Base-by-base conservation (phyloP, 1,140 invertebrate genomes). In the Drosophila ohnishii region DNA sequence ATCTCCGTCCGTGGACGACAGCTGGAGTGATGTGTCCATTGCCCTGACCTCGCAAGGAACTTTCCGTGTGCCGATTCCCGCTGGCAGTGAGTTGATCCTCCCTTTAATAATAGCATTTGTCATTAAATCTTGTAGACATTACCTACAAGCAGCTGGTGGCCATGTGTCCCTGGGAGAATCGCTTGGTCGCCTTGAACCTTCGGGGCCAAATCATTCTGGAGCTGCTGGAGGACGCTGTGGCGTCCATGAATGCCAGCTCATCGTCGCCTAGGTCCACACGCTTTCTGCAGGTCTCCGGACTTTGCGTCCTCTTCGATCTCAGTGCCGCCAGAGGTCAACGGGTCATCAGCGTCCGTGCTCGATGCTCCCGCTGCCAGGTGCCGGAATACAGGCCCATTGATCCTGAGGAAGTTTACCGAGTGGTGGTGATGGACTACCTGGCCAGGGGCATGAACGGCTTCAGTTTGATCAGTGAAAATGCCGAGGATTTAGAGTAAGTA, bases 91-190 rank as follows among this genome's bases (percentile, higher is more conserved):
- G 84, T 87, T 14, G 2, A 22, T 25, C 13, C 8, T 14, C 1
- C 5, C 2, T 13, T 4, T 14, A 0, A 11, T 16, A 19, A 16
- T 1, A 13, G 13, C 22, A 19, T 9, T 19, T 47, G 0, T 16
- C 7, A 2, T 11, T 47, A n/a, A 9, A 90, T 91, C 19, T 11
- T 10, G 6, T 92, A 91, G 94, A 93, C 32, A 93, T 96, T 14
- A 95, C 94, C 19, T 94, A 94, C n/a, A 95, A 94, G 47, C 94
- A 95, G 53, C 78, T 96, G 1, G 79, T 95, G 10, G 94, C 94
- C 63, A 93, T 94, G 7, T 91, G 94, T n/a, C 96, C 96, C 4
- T 97, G 96, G 80, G 94, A 94, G 75, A 96, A 96, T 90, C 94
- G 92, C n/a, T 92, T 96, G 35, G 94, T 95, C 70, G 91, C 94